Evolutionary conservation across 2,797 vertebrate species (phyloP), one percentile per base, ranked within the genome.

Genomic region (Tamandua tetradactyla): DNA sequence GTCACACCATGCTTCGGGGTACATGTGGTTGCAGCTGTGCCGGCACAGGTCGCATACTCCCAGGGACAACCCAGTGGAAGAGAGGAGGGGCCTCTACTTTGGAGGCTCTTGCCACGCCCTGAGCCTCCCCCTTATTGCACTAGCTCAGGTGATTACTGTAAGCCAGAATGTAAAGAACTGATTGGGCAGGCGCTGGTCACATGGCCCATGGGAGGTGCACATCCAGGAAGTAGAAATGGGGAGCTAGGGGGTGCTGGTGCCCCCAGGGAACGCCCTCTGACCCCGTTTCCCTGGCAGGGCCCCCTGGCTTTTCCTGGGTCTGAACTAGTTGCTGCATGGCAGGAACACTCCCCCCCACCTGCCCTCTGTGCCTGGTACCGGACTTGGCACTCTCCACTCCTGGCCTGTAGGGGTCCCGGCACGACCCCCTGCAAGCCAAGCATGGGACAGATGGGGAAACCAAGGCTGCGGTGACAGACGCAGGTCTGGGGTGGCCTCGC

Each of bases 201-300:
- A 0, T 30, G 52, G 40, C 49, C 6, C 20, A 22, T 32, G 5
- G 42, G 23, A 42, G 23, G 37, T 1, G 5, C 12, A 4, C 69
- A 72, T 72, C 40, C 47, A 30, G 35, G 14, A 47, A 35, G 4
- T 13, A 20, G 17, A 4, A 10, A 2, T 5, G 3, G 20, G 20
- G 3, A 15, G 4, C 20, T 2, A 2, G 23, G 5, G 15, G 17
- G 7, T 64, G 15, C 22, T 11, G 11, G 17, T 27, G 61, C 55
- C 52, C 23, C 14, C 30, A 18, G 30, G 44, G 37, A 44, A 30
- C 2, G 4, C 2, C 27, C 44, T 3, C 37, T 27, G 37, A 42
- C 69, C 23, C 12, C 3, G 5, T 23, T 27, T 5, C 3, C 23
- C 3, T 22, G 1, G 3, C 14, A 20, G 5, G 13, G 2, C 4